Conservation (phyloP, 1,140 invertebrate genomes). For the Mya arenaria region DNA sequence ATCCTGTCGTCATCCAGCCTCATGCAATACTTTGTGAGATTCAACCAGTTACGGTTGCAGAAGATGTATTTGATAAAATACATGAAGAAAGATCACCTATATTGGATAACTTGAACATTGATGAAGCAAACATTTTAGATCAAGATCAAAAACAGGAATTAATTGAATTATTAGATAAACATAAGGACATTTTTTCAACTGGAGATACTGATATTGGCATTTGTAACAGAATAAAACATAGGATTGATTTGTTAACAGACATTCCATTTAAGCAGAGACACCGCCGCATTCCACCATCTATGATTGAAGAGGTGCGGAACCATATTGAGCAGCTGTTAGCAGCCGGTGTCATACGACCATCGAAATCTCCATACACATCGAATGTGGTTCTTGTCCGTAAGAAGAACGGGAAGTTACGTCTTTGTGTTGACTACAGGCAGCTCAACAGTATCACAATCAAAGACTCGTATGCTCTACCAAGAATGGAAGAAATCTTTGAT, state of each 20-base stretch:
- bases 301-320: not conserved
- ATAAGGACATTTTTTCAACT: not conserved
- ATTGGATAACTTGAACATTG: not conserved
- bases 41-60: not conserved
- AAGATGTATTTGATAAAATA: too few relatives aligned
- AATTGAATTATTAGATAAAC: not conserved
- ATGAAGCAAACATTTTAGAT: not conserved
- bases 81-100: too few relatives aligned
- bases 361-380: not conserved
- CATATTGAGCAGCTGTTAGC: constrained; percentile 1
- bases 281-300: not conserved
- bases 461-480: too few relatives aligned
- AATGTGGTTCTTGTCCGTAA: not conserved
- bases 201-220: not conserved
- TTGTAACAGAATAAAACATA: not conserved
- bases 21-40: too few relatives aligned
- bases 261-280: constrained; percentile 11
- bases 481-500: too few relatives aligned
- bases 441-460: not conserved
- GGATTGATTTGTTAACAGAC: not conserved
- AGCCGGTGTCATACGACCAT: not conserved
- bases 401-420: not conserved
- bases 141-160: not conserved
- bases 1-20: too few relatives aligned
- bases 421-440: not conserved